Evolutionary conservation across 2,888 invertebrate genomes (phyloP), one percentile per base, ranked within the genome.

Genomic region (Archips xylosteana): DNA sequence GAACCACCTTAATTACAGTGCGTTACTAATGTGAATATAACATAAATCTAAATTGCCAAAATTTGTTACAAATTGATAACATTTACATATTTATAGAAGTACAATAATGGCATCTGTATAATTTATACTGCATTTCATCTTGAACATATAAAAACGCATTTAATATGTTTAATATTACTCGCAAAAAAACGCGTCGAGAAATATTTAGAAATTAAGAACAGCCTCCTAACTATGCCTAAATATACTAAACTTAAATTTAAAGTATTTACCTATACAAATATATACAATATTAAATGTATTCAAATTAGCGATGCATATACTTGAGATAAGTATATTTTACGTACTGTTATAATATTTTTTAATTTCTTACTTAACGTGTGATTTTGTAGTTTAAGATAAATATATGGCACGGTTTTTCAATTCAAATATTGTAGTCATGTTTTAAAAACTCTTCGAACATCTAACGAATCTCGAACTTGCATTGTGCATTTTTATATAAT

Each of bases 121-220:
- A 54, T 15, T 23, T 54, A 54, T 5, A 54, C 15, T 54, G 15
- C 6, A 54, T 54, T 54, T 5, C 23, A 23, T 23, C 15, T 54
- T 54, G 51, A 2, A 54, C 15, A 23, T 54, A 51, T 51, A 15
- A 51, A 9, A 6, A 54, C 9, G 51, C 51, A 54, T 54, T 54
- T 23, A 23, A 23, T 23, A 23, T 23, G 23, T 23, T 54, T 39
- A 54, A 54, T 54, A 23, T 54, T 23, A 23, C 51, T 15, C 51
- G 15, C 9, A 54, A 15, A 23, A 8, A 15, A 15, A 54, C n/a
- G 51, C 15, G 9, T 54, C 8, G 51, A 54, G 15, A 54, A 54
- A 54, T 54, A 54, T 54, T 32, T 57, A 57, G 57, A 32, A 12
- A 32, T 57, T 57, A 57, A 57, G 57, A 57, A 57, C 57, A 57